These are phyloP conservation scores for Penaeus indicus DNA, from an alignment of 1,140 invertebrate species.

Conservation along the genomic window DNA sequence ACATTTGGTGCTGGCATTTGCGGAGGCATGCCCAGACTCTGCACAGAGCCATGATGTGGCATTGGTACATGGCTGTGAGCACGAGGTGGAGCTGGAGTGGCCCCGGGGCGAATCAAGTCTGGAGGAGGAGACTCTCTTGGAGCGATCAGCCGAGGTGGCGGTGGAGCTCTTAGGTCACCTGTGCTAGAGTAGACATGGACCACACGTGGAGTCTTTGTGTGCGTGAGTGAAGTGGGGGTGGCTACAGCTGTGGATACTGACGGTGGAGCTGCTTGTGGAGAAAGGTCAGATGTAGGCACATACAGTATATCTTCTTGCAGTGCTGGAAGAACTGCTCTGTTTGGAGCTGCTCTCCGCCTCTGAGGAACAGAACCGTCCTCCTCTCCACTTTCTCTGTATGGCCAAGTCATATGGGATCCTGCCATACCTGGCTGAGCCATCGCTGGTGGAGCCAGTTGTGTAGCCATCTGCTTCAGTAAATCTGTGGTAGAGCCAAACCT, in stretches of 20 bases:
- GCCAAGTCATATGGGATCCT: slow-evolving; percentile 62
- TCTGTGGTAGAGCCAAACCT: slow-evolving; percentile 84
- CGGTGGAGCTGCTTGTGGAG: slow-evolving; percentile 29
- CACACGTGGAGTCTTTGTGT: slow-evolving; percentile 51
- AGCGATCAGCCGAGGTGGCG: slow-evolving; percentile 48
- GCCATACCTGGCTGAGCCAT: slow-evolving; percentile 67
- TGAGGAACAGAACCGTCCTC: slow-evolving; percentile 36
- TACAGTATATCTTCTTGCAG: slow-evolving; percentile 65
- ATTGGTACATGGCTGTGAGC: slow-evolving; percentile 44
- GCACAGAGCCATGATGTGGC: slow-evolving; percentile 45
- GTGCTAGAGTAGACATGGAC: slow-evolving; percentile 58
- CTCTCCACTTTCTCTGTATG: slow-evolving; percentile 54
- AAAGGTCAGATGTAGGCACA: slow-evolving; percentile 60
- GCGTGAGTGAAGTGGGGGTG: slow-evolving; percentile 48
- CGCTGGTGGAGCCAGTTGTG: slow-evolving; percentile 76
- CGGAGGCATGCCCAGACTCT: slow-evolving; percentile 39
- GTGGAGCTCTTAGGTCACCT: slow-evolving; percentile 56
- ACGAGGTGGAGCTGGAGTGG: slow-evolving; percentile 29
- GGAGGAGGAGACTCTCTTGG: slow-evolving; percentile 58
- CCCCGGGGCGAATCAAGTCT: slow-evolving; percentile 52
- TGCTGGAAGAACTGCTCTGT: slow-evolving; percentile 52
- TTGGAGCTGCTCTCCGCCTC: slow-evolving; percentile 41
- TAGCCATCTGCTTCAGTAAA: slow-evolving; percentile 84
- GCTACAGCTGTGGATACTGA: slow-evolving; percentile 32
- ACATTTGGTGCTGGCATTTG: slow-evolving; percentile 50